These are phyloP conservation scores for Macrobrachium nipponense DNA, from an alignment of 1,140 invertebrate species.

Conservation along the genomic window DNA sequence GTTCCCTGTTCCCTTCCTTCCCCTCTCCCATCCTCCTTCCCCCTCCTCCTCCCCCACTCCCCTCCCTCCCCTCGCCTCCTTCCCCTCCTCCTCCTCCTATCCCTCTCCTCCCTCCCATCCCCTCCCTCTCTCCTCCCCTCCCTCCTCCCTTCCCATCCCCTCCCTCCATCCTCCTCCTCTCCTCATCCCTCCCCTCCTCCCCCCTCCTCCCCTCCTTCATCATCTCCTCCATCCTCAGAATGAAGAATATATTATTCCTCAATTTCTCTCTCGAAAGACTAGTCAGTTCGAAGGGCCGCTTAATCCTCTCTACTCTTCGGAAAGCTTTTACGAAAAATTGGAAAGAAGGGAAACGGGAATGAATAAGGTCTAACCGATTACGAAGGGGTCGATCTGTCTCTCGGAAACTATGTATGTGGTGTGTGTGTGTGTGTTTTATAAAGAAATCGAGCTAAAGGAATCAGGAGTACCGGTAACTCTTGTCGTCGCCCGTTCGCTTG, in stretches of 20 bases:
- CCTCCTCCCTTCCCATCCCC: not conserved
- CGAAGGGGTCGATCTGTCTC: too few species aligned
- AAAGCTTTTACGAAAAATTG: too few species aligned
- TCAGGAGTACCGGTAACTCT: too few species aligned
- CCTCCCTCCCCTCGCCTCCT: not conserved
- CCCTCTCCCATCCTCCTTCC: not conserved
- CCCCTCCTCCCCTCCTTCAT: not conserved
- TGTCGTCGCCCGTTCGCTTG: too few species aligned
- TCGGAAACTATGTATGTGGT: too few species aligned
- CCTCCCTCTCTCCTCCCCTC: not conserved
- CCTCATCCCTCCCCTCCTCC: not conserved
- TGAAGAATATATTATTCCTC: conserved; percentile 5
- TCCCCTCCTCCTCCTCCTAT: not conserved
- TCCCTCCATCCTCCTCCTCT: not conserved
- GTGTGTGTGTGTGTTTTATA: too few species aligned
- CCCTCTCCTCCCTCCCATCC: not conserved
- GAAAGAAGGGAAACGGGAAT: too few species aligned
- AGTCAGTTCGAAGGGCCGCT: not conserved
- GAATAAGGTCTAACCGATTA: too few species aligned
- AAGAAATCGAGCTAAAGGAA: too few species aligned
- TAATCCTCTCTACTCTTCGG: not conserved
- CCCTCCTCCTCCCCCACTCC: not conserved
- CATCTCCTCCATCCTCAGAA: not conserved
- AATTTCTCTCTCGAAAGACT: not conserved
- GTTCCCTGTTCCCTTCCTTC: not conserved